phyloP scores from a whole-genome alignment of 2,888 invertebrate species.

The Yponomeuta cagnagella region DNA sequence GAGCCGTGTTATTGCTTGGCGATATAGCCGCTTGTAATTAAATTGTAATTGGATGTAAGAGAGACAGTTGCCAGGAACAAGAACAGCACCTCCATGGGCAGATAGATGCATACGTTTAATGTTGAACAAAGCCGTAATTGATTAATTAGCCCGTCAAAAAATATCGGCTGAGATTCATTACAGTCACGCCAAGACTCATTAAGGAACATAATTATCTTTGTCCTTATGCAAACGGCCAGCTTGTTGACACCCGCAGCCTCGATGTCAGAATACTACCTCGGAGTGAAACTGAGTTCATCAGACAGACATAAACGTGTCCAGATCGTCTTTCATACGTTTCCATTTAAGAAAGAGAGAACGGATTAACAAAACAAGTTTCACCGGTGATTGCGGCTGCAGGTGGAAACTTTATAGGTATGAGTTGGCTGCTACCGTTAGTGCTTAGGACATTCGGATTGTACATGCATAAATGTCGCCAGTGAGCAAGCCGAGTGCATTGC shows the following conservation, averaged over 20 bases:
- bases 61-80: neutral
- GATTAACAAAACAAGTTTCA: neutral
- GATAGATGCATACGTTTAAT: neutral
- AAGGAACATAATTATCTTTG: neutral
- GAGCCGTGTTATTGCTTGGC: neutral
- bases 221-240: neutral
- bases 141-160: neutral
- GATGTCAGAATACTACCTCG: neutral
- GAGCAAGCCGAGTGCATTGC: conserved; percentile 52
- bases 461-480: conserved; percentile 36
- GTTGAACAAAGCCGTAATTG: neutral
- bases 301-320: neutral
- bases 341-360: conserved; percentile 2
- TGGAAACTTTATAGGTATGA: conserved; percentile 1
- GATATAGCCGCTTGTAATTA: neutral
- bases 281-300: neutral
- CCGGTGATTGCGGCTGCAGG: neutral
- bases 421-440: neutral
- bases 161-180: neutral
- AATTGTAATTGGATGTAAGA: neutral
- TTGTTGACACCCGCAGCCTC: neutral
- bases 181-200: neutral
- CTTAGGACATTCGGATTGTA: conserved; percentile 10
- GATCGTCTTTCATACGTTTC: neutral
- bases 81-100: neutral